Base-by-base conservation (phyloP, 2,113 vertebrate species). In the Rhabdornis inornatus region DNA sequence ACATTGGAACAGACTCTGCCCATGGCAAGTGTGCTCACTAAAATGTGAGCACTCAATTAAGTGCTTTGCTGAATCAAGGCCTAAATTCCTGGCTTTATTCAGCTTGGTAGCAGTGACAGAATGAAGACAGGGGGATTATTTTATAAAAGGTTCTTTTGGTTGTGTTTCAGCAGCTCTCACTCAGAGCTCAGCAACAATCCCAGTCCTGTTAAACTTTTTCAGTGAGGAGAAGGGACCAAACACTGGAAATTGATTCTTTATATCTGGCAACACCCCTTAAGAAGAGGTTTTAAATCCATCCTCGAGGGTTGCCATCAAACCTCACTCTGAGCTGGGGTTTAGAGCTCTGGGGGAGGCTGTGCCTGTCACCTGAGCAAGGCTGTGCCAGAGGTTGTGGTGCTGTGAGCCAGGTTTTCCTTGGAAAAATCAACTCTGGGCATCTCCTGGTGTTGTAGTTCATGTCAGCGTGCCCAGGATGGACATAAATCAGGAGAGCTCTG, bases 61-160 rank as follows among this genome's bases (percentile, higher is more conserved):
- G 77, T 79, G 83, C 87, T 91, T 71, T 92, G 60, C 89, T 79
- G 60, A 96, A 84, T 65, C 89, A 72, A 91, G 92, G 64, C 61
- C 49, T 64, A 33, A 95, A 95, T 84, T 89, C 72, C 31, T 78
- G 61, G n/a, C 7, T 94, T 93, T 52, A 79, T 87, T 71, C 92
- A 90, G 52, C 65, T 49, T 68, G 61, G 57, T 79, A 89, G 35
- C 40, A 68, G 49, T 37, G 56, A 92, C 80, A 94, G 61, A 86
- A 74, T 2, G 37, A 59, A 91, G 68, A 61, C 20, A 35, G 47
- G 15, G 75, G 23, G 65, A 87, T 94, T 89, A 82, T 56, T 78
- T 83, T 13, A 52, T 28, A n/a, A 89, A 90, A 56, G 24, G 4
- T 3, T 4, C 11, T 44, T 33, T 40, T 18, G 7, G 20, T 84